Evolutionary conservation across 2,888 invertebrate species (phyloP), one percentile per base, ranked within the genome.

Genomic region (Eristalinus sepulchralis): DNA sequence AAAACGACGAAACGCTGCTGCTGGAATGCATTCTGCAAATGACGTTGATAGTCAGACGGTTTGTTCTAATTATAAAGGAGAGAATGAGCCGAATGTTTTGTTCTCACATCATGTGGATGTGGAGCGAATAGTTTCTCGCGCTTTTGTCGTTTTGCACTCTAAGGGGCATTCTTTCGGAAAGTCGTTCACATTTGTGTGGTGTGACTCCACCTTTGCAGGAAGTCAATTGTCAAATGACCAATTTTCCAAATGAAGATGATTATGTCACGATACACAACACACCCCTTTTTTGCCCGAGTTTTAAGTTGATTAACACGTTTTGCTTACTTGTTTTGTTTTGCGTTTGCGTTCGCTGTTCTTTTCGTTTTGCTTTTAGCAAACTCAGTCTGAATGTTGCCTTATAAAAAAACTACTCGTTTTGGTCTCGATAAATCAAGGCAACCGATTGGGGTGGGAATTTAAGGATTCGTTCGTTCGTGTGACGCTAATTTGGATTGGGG

Each of bases 191-290:
- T 60, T 70, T 24, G 4, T 27, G 20, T 47, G 33, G 34, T 57
- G 20, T 55, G 77, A 11, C 63, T 78, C 36, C 70, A 57, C 78
- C 64, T 79, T n/a, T 17, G 20, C 24, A 62, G 36, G 59, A 78
- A 24, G 31, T 2, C 53, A 66, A 53, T 66, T 75, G 64, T 64
- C 55, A 55, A 75, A 84, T 84, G 80, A 66, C 55, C 75, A 80
- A 75, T 80, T 84, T 60, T 75, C 60, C 68, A 75, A 79, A 75
- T 80, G 59, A 53, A 71, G 60, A 66, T 24, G 79, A 71, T 84
- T 84, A 80, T 84, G 83, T 84, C 83, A 84, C 71, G 83, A 55
- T 17, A 57, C 68, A 63, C 57, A 68, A 73, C 55, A 78, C 82
- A 78, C 83, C 60, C 83, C 83, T 70, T 53, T 78, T 47, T 59